Conservation (phyloP, 2,113 vertebrate species). For the Sceloporus undulatus region DNA sequence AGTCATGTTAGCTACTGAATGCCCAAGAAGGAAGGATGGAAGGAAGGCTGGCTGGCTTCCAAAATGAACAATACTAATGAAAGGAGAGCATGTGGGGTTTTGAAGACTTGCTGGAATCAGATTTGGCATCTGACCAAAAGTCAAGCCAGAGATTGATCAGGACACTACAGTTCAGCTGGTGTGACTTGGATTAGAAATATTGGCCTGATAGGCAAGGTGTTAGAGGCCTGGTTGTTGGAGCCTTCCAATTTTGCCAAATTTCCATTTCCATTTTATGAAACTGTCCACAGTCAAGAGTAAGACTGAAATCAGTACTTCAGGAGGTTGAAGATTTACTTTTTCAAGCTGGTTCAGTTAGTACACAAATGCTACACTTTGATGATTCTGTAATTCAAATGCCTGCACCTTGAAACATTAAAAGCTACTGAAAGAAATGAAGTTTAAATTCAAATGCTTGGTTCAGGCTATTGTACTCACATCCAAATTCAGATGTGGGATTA, state of each 20-base stretch:
- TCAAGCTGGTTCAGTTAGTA: not conserved
- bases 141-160: not conserved
- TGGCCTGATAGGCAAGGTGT: not conserved
- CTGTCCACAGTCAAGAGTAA: not conserved
- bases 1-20: not conserved
- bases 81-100: not conserved
- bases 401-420: not conserved
- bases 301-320: not conserved
- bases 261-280: not conserved
- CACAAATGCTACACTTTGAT: not conserved
- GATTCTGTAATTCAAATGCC: slow-evolving; percentile 7
- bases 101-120: not conserved
- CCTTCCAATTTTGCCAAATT: not conserved
- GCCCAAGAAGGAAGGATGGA: not conserved
- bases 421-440: not conserved
- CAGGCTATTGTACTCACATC: not conserved
- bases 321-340: not conserved
- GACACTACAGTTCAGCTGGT: not conserved
- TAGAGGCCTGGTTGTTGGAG: not conserved
- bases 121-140: not conserved
- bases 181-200: not conserved
- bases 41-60: not conserved
- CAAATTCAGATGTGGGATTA: slow-evolving; percentile 10
- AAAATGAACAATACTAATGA: not conserved
- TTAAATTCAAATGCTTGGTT: slow-evolving; percentile 9